Conservation (phyloP, 2,113 vertebrate genomes). For the Saguinus imperator region DNA sequence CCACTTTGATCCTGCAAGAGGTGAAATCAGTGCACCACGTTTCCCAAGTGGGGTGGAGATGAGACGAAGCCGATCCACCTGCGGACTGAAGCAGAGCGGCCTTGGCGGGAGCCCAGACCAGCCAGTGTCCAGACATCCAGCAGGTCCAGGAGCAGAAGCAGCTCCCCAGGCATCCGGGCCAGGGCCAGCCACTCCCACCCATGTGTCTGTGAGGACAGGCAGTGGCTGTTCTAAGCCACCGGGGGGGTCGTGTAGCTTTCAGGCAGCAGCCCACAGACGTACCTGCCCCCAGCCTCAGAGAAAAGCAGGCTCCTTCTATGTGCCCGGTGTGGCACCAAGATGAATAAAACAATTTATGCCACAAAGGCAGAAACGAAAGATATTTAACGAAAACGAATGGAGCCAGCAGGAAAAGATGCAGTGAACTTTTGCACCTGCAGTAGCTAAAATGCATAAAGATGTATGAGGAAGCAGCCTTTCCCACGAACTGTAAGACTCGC, state of each 20-base stretch:
- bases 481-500: not conserved
- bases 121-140: not conserved
- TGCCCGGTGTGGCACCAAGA: no score
- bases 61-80: not conserved
- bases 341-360: not conserved
- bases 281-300: not conserved
- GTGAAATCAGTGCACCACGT: not conserved
- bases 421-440: not conserved
- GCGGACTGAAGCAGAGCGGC: not conserved
- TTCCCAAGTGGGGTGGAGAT: not conserved
- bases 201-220: not conserved
- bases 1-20: not conserved
- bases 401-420: not conserved
- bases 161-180: no score
- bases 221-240: no score
- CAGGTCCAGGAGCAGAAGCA: not conserved
- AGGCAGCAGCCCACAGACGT: not conserved
- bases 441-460: not conserved
- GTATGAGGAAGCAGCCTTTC: not conserved
- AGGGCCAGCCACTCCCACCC: not conserved
- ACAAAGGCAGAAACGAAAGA: not conserved
- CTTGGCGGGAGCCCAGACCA: accelerated
- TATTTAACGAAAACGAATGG: not conserved
- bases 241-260: no score
- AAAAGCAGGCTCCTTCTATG: not conserved